phyloP scores from a whole-genome alignment of 2,797 vertebrate genomes.

The Sandelia bainsii region DNA sequence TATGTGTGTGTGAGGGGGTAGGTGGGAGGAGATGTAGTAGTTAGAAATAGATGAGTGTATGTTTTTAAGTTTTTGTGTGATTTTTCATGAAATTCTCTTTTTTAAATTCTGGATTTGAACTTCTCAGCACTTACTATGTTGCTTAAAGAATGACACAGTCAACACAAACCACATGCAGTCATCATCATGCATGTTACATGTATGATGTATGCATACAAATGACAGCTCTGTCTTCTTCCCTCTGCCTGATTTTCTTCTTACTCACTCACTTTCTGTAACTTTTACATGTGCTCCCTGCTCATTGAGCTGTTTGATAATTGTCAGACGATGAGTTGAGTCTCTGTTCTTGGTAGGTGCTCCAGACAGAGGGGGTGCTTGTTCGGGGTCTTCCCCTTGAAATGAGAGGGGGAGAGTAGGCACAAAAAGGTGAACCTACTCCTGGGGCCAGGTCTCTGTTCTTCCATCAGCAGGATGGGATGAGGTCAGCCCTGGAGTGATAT shows the following conservation, averaged over 20 bases:
- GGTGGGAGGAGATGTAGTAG: constrained; percentile 38
- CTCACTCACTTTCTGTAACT: constrained; percentile 39
- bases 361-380: constrained; percentile 69
- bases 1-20: not conserved
- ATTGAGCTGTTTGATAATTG: constrained; percentile 50
- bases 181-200: not conserved
- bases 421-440: constrained; percentile 45
- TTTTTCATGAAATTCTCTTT: constrained; percentile 31
- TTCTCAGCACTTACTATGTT: not conserved
- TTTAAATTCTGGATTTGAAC: constrained; percentile 32
- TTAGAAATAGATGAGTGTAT: constrained; percentile 57
- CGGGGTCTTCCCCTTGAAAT: constrained; percentile 41
- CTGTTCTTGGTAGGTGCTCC: constrained; percentile 56
- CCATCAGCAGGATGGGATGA: constrained; percentile 56
- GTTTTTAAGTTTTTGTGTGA: constrained; percentile 58
- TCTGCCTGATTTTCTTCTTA: constrained; percentile 8
- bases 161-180: constrained; percentile 1
- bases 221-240: constrained; percentile 7
- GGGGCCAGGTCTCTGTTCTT: constrained; percentile 57
- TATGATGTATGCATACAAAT: constrained; percentile 3
- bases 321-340: constrained; percentile 48
- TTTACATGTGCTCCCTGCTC: constrained; percentile 45
- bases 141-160: not conserved
- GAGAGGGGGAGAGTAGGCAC: constrained; percentile 31
- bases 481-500: constrained; percentile 54